Evolutionary conservation across 1,140 invertebrate species (phyloP).

Genomic region (Nasonia longicornis): DNA sequence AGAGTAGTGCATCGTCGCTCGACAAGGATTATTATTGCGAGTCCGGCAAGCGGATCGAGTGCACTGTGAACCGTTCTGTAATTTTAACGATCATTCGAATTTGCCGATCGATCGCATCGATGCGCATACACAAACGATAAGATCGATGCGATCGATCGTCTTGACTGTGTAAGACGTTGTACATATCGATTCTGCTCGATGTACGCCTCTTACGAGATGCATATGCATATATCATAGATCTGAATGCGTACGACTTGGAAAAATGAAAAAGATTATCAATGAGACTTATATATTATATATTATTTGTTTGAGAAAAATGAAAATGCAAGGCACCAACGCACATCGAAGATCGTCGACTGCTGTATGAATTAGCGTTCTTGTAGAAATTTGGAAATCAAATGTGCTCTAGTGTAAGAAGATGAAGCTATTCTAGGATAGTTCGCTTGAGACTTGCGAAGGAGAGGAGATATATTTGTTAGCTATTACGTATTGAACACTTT

Average conservation of each 20-base stretch:
- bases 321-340: constrained; percentile 4
- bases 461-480: neutral
- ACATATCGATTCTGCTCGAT: constrained; percentile 20
- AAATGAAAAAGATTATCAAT: neutral
- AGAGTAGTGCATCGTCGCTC: neutral
- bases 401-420: constrained; percentile 27
- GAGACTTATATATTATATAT: neutral
- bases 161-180: constrained; percentile 12
- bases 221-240: neutral
- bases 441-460: constrained; percentile 6
- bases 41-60: neutral
- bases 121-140: neutral
- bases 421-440: constrained; percentile 17
- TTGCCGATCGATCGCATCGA: neutral
- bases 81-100: neutral
- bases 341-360: constrained; percentile 12
- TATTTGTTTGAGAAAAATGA: neutral
- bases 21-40: neutral
- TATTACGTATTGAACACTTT: constrained; percentile 6
- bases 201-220: neutral
- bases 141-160: constrained; percentile 3
- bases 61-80: neutral
- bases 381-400: constrained; percentile 35
- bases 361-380: constrained; percentile 34
- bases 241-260: neutral